Conservation (phyloP, 1,140 invertebrate genomes). For the Penaeus chinensis region DNA sequence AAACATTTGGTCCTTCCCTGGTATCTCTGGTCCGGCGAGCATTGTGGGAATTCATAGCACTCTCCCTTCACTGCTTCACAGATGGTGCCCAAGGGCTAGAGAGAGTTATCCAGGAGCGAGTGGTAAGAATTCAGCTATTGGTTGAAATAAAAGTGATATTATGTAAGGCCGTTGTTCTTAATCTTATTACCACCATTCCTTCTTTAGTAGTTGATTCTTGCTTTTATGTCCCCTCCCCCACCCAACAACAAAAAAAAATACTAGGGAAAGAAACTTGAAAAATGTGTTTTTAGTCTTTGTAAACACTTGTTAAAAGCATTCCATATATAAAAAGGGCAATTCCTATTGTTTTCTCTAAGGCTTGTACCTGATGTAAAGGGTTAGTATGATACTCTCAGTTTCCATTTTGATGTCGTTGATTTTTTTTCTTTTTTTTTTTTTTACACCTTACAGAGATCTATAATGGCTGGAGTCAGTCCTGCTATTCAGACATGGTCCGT, state of each 20-base stretch:
- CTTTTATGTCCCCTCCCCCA: too few species aligned
- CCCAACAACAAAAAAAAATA: too few species aligned
- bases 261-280: too few species aligned
- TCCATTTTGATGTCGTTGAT: background rate
- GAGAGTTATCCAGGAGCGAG: conserved; percentile 66
- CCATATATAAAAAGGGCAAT: too few species aligned
- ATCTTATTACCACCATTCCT: too few species aligned
- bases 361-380: too few species aligned
- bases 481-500: conserved; percentile 67
- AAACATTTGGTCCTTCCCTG: conserved; percentile 51
- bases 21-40: conserved; percentile 48
- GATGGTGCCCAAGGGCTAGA: conserved; percentile 68
- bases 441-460: conserved; percentile 59
- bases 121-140: conserved; percentile 65
- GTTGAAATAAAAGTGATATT: background rate
- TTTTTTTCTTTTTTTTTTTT: background rate
- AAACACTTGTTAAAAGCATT: too few species aligned
- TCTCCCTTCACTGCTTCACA: conserved; percentile 67
- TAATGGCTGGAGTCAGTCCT: conserved; percentile 66
- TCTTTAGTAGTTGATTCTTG: too few species aligned
- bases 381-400: too few species aligned
- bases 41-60: conserved; percentile 66
- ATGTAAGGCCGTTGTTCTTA: background rate
- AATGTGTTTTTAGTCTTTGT: too few species aligned
- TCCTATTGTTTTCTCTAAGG: too few species aligned